Evolutionary conservation across 1,140 invertebrate genomes (phyloP).

Genomic region (Penaeus japonicus): DNA sequence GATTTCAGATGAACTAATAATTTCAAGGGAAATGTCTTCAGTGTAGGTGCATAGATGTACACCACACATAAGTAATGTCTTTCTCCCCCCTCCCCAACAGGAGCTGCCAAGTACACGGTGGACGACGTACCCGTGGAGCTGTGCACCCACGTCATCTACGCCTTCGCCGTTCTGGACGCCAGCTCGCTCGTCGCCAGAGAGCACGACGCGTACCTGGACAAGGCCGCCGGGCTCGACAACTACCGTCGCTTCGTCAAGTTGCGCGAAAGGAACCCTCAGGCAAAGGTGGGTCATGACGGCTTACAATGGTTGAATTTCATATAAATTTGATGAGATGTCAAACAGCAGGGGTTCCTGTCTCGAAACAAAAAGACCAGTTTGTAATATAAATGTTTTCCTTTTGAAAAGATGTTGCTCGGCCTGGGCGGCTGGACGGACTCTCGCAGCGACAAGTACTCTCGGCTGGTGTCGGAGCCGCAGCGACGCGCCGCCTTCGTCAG

Average conservation of each 20-base stretch:
- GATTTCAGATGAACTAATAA: no score
- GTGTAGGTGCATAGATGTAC: no score
- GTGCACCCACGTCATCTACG: conserved; percentile 88
- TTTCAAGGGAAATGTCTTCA: no score
- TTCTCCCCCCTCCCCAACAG: conserved; percentile 56
- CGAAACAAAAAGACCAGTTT: no score
- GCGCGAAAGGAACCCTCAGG: conserved; percentile 64
- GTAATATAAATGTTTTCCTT: background rate
- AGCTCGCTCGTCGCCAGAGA: conserved; percentile 76
- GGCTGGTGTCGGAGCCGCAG: conserved; percentile 67
- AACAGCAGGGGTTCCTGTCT: background rate
- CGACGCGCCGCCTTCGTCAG: background rate
- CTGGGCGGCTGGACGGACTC: conserved; percentile 92
- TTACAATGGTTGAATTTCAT: background rate
- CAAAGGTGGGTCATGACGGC: conserved; percentile 65
- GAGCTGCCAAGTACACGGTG: conserved; percentile 82
- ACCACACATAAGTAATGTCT: no score
- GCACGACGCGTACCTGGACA: conserved; percentile 84
- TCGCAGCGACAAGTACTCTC: conserved; percentile 81
- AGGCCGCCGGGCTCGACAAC: conserved; percentile 75
- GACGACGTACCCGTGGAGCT: conserved; percentile 80
- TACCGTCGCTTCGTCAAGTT: conserved; percentile 30
- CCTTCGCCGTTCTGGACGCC: conserved; percentile 83
- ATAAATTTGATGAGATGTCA: background rate
- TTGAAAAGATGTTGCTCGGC: conserved; percentile 70